Base-by-base conservation (phyloP, 2,113 vertebrate genomes). In the Capreolus pygargus region DNA sequence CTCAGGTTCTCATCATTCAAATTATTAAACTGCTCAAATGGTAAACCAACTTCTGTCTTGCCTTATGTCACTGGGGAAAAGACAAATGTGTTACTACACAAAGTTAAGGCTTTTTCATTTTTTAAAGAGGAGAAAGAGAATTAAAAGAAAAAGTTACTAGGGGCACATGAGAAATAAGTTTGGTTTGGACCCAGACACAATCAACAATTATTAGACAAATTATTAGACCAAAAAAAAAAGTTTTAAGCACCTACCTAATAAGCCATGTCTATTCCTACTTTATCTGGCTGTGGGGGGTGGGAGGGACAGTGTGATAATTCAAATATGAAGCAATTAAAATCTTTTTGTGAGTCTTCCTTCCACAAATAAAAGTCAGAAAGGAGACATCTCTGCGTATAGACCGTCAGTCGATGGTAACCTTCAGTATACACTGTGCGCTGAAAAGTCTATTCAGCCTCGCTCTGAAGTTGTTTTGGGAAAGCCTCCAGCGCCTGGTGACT, bases 381-480 rank as follows among this genome's bases (percentile, higher is more conserved):
- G 28, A 78, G 33, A 60, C 33, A 21, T 45, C 43, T 87, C 55
- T 60, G 61, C n/a, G 6, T 15, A 30, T 15, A 67, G 5, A 9
- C n/a, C 43, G 27, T 88, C 28, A 6, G 82, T 76, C 13, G 8
- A 45, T 8, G 2, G 0, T 36, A 50, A 39, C 79, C 54, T 90
- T 64, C 7, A 0, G 45, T 47, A 23, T 14, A 45, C 28, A 54
- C 50, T 30, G 82, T 3, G 61, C 90, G 93, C 78, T 96, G 89
- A 95, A 85, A 94, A 86, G 91, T 30, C 93, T n/a, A 93, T 95
- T 97, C 93, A 97, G 52, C 43, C 89, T 95, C 50, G 3, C 76
- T 93, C 74, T 86, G 3, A 54, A 86, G 96, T 43, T 94, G 94
- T 54, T 94, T 94, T 79, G 95, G 96, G 95, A 97, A 97, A 89